Evolutionary conservation across 2,888 invertebrate species (phyloP), one percentile per base, ranked within the genome.

Genomic region (Lepidocyrtinus sp.): DNA sequence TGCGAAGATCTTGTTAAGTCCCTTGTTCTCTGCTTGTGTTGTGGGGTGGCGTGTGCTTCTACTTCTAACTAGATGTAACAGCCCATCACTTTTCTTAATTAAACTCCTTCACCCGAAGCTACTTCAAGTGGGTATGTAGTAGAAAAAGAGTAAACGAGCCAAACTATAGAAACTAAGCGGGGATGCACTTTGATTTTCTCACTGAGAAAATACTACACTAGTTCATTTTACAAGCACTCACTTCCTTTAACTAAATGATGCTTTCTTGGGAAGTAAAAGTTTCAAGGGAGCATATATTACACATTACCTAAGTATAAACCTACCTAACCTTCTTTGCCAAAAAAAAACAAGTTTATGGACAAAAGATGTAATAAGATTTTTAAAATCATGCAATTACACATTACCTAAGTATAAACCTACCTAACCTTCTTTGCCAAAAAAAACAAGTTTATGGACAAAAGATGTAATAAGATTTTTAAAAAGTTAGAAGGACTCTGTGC

Each of bases 51-150:
- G 74, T 79, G n/a, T n/a, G 79, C 74, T 63, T 27, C 25, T 55
- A 59, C 59, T 79, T 64, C 79, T 79, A 79, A 73, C 79, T 78
- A 68, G 69, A 69, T 79, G 69, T 83, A 84, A 83, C 82, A 85
- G 83, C 75, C 84, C 81, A 85, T 83, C 85, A 85, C 85, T 85
- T 85, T 83, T 82, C 82, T 85, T 84, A 84, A 85, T 84, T 84
- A 84, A 85, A 84, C 83, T 83, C 82, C 83, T 84, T 83, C 74
- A 79, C 79, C 79, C 79, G 69, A 50, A 79, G 79, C 79, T 55
- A 79, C n/a, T n/a, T n/a, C 68, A 73, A 67, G 24, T 19, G 46
- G 22, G 46, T 25, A 62, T 21, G 65, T 7, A 24, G 36, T 59
- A 15, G 27, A 17, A 74, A 24, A 55, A 36, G 55, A 27, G 50